Evolutionary conservation across 2,888 invertebrate genomes (phyloP), one percentile per base, ranked within the genome.

Genomic region (Chrysomela aeneicollis): DNA sequence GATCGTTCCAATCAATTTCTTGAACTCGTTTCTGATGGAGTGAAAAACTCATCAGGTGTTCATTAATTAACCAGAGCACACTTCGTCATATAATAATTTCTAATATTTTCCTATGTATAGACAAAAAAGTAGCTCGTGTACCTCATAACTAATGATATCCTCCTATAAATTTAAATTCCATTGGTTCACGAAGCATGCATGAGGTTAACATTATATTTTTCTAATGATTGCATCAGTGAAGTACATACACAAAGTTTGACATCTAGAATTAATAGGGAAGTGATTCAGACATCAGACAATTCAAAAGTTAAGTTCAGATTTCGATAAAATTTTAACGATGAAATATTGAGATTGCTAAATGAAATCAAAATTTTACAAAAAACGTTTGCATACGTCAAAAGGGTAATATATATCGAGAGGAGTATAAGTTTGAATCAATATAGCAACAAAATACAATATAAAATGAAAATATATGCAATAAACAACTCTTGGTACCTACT

Each of bases 81-180:
- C 42, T 42, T 42, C 42, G 42, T 15, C 3, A 42, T 15, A 15
- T 42, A 42, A 42, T 42, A 42, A 42, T 42, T 42, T 42, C 42
- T 42, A 15, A 42, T 42, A 42, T 42, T 42, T 42, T 42, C 35
- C 8, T 35, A 6, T 35, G 35, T 10, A 35, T 35, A 3, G 35
- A 35, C 30, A 52, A 54, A 54, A 53, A 35, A 37, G 35, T 35
- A 8, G 51, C 51, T 53, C 53, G 53, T 53, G 30, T 30, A 12
- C 42, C 37, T 42, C 55, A 55, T 55, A 37, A 55, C 21, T 22
- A 12, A 42, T 42, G 46, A 46, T 46, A 57, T 46, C 57, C 46
- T 26, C 57, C 57, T n/a, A 12, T 46, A 17, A 57, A 46, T 57
- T 57, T 10, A 57, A 57, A 57, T 57, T 57, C 57, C 57, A 46